A percentile compares a stretch with the other conserved stretches of the same genome.
Conservation (phyloP, 2,888 invertebrate genomes). For the Habrosyne pyritoides region DNA sequence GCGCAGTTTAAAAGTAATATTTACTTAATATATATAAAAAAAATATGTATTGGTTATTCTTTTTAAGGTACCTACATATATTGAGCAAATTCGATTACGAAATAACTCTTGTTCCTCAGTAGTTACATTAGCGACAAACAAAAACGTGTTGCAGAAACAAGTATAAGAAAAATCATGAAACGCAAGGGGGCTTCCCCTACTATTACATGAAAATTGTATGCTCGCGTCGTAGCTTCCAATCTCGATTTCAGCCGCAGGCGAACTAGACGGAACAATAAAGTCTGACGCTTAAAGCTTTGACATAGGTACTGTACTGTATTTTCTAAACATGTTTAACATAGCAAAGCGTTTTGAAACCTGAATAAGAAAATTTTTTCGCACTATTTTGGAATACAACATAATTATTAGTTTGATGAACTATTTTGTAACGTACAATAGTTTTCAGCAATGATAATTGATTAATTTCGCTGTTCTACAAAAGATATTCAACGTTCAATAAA, state of each 20-base stretch:
- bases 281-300: background rate
- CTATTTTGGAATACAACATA: background rate
- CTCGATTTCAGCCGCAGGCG: background rate
- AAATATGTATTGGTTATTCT: no score
- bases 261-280: background rate
- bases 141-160: no score
- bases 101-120: no score
- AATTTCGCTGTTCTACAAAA: background rate
- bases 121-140: no score
- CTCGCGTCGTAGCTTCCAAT: background rate
- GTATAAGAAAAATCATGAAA: background rate
- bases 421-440: no score
- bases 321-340: background rate
- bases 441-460: no score
- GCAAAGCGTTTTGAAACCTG: background rate
- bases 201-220: background rate
- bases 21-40: no score
- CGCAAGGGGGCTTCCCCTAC: background rate
- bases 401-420: background rate
- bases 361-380: background rate
- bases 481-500: background rate
- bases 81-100: no score
- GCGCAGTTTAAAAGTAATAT: no score
- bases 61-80: no score
- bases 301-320: background rate